phyloP scores from a whole-genome alignment of 1,140 invertebrate species.

The Drosophila saltans region DNA sequence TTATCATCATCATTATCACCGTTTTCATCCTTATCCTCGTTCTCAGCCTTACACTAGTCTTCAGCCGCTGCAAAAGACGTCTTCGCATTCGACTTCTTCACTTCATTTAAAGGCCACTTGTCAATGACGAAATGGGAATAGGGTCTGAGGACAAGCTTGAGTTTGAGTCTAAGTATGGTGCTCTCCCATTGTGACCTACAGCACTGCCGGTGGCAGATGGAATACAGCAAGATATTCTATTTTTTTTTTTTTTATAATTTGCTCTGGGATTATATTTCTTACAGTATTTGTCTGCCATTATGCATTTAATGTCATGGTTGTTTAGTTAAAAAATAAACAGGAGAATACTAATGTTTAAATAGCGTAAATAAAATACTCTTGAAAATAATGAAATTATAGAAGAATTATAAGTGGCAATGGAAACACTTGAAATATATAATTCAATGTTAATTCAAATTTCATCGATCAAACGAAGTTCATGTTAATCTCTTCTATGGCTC shows the following conservation, averaged over 20 bases:
- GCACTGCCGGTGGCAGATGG: constrained; percentile 28
- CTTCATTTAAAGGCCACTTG: constrained; percentile 76
- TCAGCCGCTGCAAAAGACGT: constrained; percentile 35
- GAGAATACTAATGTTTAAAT: neutral
- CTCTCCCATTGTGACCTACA: constrained; percentile 31
- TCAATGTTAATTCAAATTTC: too few species aligned
- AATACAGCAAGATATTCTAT: constrained; percentile 19
- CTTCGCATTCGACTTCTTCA: constrained; percentile 43
- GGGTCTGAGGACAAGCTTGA: constrained; percentile 5
- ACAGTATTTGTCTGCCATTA: constrained; percentile 35
- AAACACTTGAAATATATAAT: too few species aligned
- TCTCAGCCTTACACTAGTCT: neutral
- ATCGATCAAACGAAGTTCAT: too few species aligned
- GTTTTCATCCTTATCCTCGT: neutral
- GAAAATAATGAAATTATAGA: neutral
- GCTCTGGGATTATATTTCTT: constrained; percentile 39
- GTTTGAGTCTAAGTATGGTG: constrained; percentile 19
- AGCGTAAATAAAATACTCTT: neutral
- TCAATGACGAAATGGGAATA: constrained; percentile 56
- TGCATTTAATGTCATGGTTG: constrained; percentile 44
- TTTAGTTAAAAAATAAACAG: constrained; percentile 31
- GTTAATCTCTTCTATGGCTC: too few species aligned
- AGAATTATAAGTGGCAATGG: neutral
- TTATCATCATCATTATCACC: constrained; percentile 27
- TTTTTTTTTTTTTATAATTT: constrained; percentile 10